phyloP scores from a whole-genome alignment of 2,113 vertebrate genomes.

The Platysteira castanea region DNA sequence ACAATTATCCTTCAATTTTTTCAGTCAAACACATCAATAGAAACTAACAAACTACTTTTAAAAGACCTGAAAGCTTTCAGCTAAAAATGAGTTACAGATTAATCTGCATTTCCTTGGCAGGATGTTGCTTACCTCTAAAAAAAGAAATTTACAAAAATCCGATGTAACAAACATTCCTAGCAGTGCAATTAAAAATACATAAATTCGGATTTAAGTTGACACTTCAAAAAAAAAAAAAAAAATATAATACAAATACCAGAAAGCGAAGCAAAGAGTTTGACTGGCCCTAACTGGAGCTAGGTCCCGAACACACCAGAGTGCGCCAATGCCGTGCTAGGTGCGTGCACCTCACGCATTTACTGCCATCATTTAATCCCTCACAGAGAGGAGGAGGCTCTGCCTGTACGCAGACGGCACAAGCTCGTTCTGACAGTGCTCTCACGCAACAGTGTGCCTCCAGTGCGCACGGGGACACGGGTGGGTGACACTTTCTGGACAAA shows the following conservation, averaged over 20 bases:
- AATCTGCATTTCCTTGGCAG: not conserved
- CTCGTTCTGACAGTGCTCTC: not conserved
- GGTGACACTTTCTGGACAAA: not conserved
- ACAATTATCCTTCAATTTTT: not conserved
- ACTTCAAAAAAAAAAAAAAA: not conserved
- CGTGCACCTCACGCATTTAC: not conserved
- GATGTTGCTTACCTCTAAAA: not conserved
- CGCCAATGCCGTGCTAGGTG: rapidly evolving
- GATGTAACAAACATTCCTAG: not conserved
- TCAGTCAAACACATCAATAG: not conserved
- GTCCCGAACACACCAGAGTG: not conserved
- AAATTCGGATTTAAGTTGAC: not conserved
- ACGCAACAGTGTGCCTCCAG: not conserved
- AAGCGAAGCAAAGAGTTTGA: not conserved
- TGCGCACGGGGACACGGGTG: not conserved
- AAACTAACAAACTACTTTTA: not conserved
- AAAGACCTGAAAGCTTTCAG: not conserved
- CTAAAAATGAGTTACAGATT: not conserved
- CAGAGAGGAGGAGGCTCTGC: not conserved
- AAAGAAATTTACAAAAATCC: not conserved
- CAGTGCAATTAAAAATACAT: not conserved
- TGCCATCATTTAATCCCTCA: not conserved
- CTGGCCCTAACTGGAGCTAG: not conserved
- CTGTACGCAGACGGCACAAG: not conserved
- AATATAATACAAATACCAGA: not conserved